Evolutionary conservation across 2,888 invertebrate species (phyloP), one percentile per base, ranked within the genome.

Genomic region (Anodontia alba): DNA sequence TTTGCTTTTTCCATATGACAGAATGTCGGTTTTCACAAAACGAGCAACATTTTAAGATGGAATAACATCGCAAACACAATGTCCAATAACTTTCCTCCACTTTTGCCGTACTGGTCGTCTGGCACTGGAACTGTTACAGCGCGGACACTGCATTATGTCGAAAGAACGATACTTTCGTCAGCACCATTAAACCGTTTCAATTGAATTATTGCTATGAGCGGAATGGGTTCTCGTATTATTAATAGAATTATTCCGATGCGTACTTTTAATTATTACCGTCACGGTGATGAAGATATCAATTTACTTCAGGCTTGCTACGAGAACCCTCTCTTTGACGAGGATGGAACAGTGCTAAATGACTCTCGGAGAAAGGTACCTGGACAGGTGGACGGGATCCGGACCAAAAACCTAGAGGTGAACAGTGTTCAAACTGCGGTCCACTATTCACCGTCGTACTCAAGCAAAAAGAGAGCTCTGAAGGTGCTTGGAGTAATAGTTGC

Each of bases 281-380:
- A 80, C 84, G 71, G 74, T 68, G 91, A 91, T 78, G 91, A 91
- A 77, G 85, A 83, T 86, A 84, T 90, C 73, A 90, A 87, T 90
- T 87, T 92, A 83, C 90, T 91, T 78, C 91, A 92, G 92, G 92
- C 91, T 26, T 92, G 91, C 78, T 92, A 91, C 80, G 92, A 92
- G 83, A 92, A 92, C 85, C 90, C 91, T 33, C 84, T 91, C 73
- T 91, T 91, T 71, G 87, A 89, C 72, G 90, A 90, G 75, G 89
- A 90, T 38, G 76, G 87, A 54, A 71, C 79, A 70, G 78, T 84
- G 74, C 73, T 79, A 46, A 42, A 80, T 71, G 76, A 82, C 49
- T 76, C 75, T 73, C 78, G 81, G 26, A 82, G 80, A 12, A 84
- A 81, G 67, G 67, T 80, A 33, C 78, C 84, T 80, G 54, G 84